Evolutionary conservation across 2,797 vertebrate species (phyloP).

Genomic region (Cynodonichthys magdalenae): DNA sequence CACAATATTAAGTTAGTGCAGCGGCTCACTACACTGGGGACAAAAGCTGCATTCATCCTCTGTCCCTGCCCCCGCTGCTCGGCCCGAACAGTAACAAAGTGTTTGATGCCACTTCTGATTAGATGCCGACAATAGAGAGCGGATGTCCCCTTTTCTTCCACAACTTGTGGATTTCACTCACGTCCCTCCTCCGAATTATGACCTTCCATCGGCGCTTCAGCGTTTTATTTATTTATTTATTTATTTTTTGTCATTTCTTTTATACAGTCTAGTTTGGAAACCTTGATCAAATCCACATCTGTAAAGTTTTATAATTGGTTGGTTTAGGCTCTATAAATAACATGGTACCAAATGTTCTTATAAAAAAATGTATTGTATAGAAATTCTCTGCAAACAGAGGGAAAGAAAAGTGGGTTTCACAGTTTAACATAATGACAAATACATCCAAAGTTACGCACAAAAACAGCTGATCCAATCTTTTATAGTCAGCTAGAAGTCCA

Average conservation of each 20-base stretch:
- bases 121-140: conserved; percentile 79
- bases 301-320: conserved; percentile 71
- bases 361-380: conserved; percentile 73
- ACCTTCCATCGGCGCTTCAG: conserved; percentile 65
- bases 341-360: conserved; percentile 61
- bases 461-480: conserved; percentile 52
- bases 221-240: conserved; percentile 16
- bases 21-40: conserved; percentile 73
- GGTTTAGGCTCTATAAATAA: conserved; percentile 57
- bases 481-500: conserved; percentile 39
- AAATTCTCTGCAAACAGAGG: conserved; percentile 71
- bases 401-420: conserved; percentile 56
- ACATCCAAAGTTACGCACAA: conserved; percentile 41
- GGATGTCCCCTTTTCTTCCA: conserved; percentile 77
- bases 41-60: conserved; percentile 80
- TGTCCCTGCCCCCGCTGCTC: conserved; percentile 71
- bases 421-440: conserved; percentile 64
- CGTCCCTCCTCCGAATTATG: conserved; percentile 76
- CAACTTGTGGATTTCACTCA: conserved; percentile 82
- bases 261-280: conserved; percentile 58
- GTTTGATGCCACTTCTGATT: conserved; percentile 84
- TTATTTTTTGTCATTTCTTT: not conserved
- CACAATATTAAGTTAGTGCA: conserved; percentile 84
- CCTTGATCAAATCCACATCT: conserved; percentile 73
- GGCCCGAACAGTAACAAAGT: conserved; percentile 81